A percentile compares a stretch with the other conserved stretches of the same genome.
Evolutionary conservation across 2,797 vertebrate genomes (phyloP).

Genomic region (Catostomus latipinnis): DNA sequence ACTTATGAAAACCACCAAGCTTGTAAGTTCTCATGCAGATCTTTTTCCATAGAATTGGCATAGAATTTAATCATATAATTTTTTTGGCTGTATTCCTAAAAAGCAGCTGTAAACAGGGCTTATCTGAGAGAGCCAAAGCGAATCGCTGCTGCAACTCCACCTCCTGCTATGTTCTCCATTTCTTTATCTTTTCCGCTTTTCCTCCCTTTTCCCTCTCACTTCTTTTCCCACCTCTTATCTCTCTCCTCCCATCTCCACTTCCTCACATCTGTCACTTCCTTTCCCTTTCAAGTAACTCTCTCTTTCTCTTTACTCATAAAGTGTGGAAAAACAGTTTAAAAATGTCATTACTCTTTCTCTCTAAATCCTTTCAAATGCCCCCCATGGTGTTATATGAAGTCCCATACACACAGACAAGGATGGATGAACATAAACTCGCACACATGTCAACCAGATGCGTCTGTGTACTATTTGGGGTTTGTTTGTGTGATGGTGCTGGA

Average conservation of each 20-base stretch:
- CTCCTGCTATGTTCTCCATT: conserved; percentile 12
- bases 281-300: background rate
- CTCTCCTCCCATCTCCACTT: conserved; percentile 42
- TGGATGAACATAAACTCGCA: background rate
- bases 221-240: conserved; percentile 38
- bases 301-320: conserved; percentile 49
- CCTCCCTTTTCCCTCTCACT: conserved; percentile 44
- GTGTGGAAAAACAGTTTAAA: conserved; percentile 17
- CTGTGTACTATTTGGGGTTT: conserved; percentile 46
- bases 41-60: background rate
- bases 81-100: background rate
- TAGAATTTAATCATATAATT: conserved; percentile 15
- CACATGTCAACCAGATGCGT: conserved; percentile 61
- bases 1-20: background rate
- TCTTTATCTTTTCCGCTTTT: conserved; percentile 23
- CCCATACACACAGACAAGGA: background rate
- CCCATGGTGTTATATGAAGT: background rate
- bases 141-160: background rate
- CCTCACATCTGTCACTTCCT: conserved; percentile 36
- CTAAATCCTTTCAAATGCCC: conserved; percentile 13
- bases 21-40: background rate
- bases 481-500: conserved; percentile 25
- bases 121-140: background rate
- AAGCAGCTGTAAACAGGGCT: conserved; percentile 12
- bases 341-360: background rate